Percentiles rank a stretch among this genome's conserved stretches.
These are phyloP conservation scores for Stomorhina lunata DNA, from an alignment of 2,888 invertebrate genomes.

Conservation along the genomic window DNA sequence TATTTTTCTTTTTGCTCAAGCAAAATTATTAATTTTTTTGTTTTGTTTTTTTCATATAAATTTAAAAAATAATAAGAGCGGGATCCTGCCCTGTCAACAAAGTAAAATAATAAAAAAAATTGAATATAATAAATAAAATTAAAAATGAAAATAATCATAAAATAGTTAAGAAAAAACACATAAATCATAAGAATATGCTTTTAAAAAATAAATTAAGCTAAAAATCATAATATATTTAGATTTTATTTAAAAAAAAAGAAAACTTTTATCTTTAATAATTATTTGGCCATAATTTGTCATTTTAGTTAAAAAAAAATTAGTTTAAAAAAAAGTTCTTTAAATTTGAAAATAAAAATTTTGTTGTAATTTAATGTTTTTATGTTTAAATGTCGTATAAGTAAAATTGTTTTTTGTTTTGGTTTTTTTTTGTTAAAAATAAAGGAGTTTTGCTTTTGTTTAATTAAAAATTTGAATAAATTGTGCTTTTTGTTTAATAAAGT, in stretches of 20 bases:
- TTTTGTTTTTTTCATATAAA: slow-evolving; percentile 39
- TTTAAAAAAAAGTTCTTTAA: slow-evolving; percentile 1
- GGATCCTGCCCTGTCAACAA: slow-evolving; percentile 78
- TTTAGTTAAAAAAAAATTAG: slow-evolving; percentile 58
- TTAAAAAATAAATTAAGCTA: slow-evolving; percentile 59
- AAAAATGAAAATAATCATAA: slow-evolving; percentile 15
- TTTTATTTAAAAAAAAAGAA: slow-evolving; percentile 34
- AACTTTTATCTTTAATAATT: slow-evolving; percentile 46
- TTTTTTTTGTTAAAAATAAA: neutral
- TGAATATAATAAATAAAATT: slow-evolving; percentile 53
- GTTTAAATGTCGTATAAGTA: slow-evolving; percentile 55
- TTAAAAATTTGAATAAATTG: slow-evolving; percentile 52
- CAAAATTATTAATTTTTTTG: slow-evolving; percentile 54
- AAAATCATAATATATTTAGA: slow-evolving; percentile 28
- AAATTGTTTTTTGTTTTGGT: slow-evolving; percentile 34
- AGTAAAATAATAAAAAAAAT: slow-evolving; percentile 59
- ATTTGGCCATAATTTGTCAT: slow-evolving; percentile 66
- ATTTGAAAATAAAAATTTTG: slow-evolving; percentile 24
- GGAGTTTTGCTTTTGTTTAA: slow-evolving; percentile 18
- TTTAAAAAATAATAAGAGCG: slow-evolving; percentile 67
- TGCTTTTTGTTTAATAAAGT: slow-evolving; percentile 49
- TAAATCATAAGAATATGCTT: slow-evolving; percentile 2
- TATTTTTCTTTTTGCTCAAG: slow-evolving; percentile 57
- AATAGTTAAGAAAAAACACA: slow-evolving; percentile 19
- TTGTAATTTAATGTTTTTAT: slow-evolving; percentile 9